A percentile compares a stretch with the other conserved stretches of the same genome.
phyloP scores from a whole-genome alignment of 2,113 vertebrate species.

The Trichechus manatus region DNA sequence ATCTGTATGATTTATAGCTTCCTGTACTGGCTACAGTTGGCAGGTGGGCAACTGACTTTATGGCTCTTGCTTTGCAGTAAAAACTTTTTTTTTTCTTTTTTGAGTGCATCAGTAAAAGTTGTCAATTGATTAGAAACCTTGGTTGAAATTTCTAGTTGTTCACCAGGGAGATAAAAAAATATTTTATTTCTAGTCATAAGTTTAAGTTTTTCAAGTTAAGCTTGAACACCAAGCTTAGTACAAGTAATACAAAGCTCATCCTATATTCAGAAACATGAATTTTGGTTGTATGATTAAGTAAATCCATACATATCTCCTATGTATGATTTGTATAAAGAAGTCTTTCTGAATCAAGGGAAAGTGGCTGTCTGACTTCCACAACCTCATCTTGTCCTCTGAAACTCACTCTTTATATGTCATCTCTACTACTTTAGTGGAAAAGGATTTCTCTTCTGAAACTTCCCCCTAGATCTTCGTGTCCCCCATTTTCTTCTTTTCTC shows the following conservation, averaged over 20 bases:
- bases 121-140: conserved; percentile 65
- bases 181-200: conserved; percentile 43
- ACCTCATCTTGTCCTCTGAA: neutral
- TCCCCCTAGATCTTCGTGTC: neutral
- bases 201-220: conserved; percentile 47
- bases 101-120: conserved; percentile 7
- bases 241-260: neutral
- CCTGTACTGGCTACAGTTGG: conserved; percentile 32
- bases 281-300: neutral
- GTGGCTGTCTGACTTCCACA: neutral
- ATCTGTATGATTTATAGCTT: conserved; percentile 72
- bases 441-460: neutral
- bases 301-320: neutral
- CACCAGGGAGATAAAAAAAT: neutral
- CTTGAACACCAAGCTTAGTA: neutral
- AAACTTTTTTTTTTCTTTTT: conserved; percentile 47
- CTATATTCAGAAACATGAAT: neutral
- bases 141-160: conserved; percentile 38
- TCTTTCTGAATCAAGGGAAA: neutral
- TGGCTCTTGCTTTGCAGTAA: conserved; percentile 51
- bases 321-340: neutral
- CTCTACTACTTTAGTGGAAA: neutral
- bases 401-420: neutral
- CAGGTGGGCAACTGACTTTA: conserved; percentile 68
- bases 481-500: neutral